phyloP scores from a whole-genome alignment of 2,888 invertebrate species.

The Hypercompe scribonia region DNA sequence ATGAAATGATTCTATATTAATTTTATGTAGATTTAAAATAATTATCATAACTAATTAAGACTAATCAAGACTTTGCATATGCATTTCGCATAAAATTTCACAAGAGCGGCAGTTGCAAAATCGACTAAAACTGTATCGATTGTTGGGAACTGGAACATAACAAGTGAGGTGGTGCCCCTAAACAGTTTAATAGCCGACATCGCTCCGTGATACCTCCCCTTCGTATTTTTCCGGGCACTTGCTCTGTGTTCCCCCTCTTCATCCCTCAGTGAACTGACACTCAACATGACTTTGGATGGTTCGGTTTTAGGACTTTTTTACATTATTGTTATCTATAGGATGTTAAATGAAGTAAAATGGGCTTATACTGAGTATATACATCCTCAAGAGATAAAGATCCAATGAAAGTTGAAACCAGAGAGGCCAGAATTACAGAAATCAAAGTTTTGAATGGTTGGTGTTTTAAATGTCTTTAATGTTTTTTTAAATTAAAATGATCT shows the following conservation, averaged over 20 bases:
- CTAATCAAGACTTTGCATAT: no score
- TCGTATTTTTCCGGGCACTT: slow-evolving; percentile 66
- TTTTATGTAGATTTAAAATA: slow-evolving; percentile 11
- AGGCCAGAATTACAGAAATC: background rate
- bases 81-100: background rate
- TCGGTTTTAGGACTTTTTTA: slow-evolving; percentile 33
- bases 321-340: slow-evolving; percentile 6
- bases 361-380: background rate
- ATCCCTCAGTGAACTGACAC: slow-evolving; percentile 49
- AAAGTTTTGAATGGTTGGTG: background rate
- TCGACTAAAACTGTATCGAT: slow-evolving; percentile 43
- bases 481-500: no score
- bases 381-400: background rate
- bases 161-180: slow-evolving; percentile 48
- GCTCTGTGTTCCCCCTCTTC: slow-evolving; percentile 52
- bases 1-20: no score
- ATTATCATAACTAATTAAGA: slow-evolving; percentile 22
- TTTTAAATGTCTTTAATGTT: background rate
- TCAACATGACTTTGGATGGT: slow-evolving; percentile 46
- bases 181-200: slow-evolving; percentile 57
- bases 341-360: slow-evolving; percentile 7
- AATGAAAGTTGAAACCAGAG: background rate
- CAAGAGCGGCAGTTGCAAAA: slow-evolving; percentile 16
- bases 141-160: slow-evolving; percentile 48
- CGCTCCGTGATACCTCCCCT: slow-evolving; percentile 57